Conservation (phyloP, 2,888 invertebrate genomes). For the Tanytarsus gracilentus region DNA sequence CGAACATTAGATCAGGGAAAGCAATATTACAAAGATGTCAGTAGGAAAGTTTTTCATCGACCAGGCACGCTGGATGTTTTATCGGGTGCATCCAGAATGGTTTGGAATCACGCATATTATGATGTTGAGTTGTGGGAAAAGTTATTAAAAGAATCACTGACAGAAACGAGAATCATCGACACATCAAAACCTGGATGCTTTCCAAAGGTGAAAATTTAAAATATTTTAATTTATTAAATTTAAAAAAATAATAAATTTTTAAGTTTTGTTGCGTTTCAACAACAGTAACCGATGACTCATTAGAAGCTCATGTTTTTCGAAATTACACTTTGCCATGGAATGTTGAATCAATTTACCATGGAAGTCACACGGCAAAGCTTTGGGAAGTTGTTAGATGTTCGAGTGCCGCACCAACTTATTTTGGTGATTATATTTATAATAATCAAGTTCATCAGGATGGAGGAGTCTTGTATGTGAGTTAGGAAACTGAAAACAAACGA, state of each 20-base stretch:
- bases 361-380: conserved; percentile 57
- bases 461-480: conserved; percentile 20
- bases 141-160: conserved; percentile 57
- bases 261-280: conserved; percentile 71
- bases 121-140: conserved; percentile 76
- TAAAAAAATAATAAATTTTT: conserved; percentile 31
- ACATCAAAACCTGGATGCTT: conserved; percentile 47
- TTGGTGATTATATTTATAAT: conserved; percentile 66
- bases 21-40: conserved; percentile 50
- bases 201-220: conserved; percentile 48
- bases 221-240: conserved; percentile 37
- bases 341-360: conserved; percentile 60
- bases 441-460: conserved; percentile 58
- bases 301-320: conserved; percentile 73
- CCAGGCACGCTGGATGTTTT: conserved; percentile 42
- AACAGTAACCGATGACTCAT: conserved; percentile 61
- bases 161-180: conserved; percentile 53
- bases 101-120: conserved; percentile 84
- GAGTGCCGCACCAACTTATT: conserved; percentile 87
- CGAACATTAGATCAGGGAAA: conserved; percentile 52
- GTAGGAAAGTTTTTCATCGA: conserved; percentile 57
- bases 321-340: conserved; percentile 69
- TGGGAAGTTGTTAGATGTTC: conserved; percentile 59
- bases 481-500: background rate
- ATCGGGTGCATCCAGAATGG: conserved; percentile 62